Percentiles rank a stretch among this genome's conserved stretches.
Evolutionary conservation across 2,888 invertebrate genomes (phyloP).

Genomic region (Cerceris ruficornis): DNA sequence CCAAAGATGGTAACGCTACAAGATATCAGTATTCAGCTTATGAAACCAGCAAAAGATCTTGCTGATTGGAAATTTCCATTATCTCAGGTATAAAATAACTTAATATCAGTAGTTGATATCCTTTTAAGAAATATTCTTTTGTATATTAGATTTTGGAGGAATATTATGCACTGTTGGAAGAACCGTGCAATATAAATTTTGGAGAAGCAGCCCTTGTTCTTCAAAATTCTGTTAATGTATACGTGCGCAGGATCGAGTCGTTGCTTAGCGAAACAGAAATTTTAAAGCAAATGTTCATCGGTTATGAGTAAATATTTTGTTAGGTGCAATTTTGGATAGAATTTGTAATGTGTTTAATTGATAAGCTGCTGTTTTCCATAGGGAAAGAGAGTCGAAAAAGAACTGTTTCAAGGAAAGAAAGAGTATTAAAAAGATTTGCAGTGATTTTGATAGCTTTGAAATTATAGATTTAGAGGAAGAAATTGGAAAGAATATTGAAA

Average conservation of each 20-base stretch:
- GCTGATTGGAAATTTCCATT: conserved; percentile 77
- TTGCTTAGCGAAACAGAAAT: conserved; percentile 82
- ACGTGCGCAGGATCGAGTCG: conserved; percentile 89
- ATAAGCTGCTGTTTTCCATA: conserved; percentile 21
- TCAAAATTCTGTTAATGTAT: conserved; percentile 88
- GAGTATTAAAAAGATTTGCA: conserved; percentile 48
- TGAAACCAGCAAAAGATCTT: conserved; percentile 74
- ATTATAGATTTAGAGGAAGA: conserved; percentile 64
- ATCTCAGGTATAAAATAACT: conserved; percentile 67
- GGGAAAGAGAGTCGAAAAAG: conserved; percentile 52
- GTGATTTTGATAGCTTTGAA: conserved; percentile 72
- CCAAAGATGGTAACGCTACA: conserved; percentile 66
- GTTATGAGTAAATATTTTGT: conserved; percentile 63
- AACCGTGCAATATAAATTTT: conserved; percentile 84
- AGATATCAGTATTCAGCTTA: conserved; percentile 70
- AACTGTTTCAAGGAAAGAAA: conserved; percentile 34
- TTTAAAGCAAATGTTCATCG: conserved; percentile 80
- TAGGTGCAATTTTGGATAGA: conserved; percentile 1
- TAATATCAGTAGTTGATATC: background rate
- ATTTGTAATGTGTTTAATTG: background rate
- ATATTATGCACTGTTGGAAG: conserved; percentile 69
- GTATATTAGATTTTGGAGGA: conserved; percentile 69
- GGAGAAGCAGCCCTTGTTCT: conserved; percentile 90
- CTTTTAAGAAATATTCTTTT: background rate
- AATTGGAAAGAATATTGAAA: conserved; percentile 70